Conservation (phyloP, 2,888 invertebrate species). For the Lumbricus terrestris region DNA sequence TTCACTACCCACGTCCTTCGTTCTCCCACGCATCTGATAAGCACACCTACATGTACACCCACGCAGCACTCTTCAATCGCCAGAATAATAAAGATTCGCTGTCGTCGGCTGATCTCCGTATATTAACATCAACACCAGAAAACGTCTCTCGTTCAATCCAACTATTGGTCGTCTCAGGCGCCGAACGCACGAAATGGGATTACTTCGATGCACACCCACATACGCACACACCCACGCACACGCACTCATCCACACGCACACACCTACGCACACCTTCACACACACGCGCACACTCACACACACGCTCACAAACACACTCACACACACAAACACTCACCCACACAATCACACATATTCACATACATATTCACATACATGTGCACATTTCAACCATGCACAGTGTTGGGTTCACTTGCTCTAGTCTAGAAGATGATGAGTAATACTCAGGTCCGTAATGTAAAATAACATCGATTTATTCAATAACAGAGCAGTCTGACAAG, state of each 20-base stretch:
- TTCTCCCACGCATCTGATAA: background rate
- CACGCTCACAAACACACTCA: too few species aligned
- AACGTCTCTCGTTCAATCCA: background rate
- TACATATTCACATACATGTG: too few species aligned
- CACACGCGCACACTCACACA: background rate
- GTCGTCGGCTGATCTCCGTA: background rate
- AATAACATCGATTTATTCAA: too few species aligned
- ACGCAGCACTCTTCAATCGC: background rate
- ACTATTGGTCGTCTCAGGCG: background rate
- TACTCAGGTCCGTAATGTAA: too few species aligned
- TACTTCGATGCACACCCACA: background rate
- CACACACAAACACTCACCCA: background rate
- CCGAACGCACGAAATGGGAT: background rate
- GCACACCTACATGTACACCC: background rate
- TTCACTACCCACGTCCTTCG: too few species aligned
- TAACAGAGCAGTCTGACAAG: too few species aligned
- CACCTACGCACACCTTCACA: background rate
- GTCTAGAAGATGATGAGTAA: too few species aligned
- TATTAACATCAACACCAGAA: background rate
- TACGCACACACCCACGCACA: background rate
- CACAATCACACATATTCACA: too few species aligned
- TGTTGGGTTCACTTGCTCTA: too few species aligned
- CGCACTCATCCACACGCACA: background rate
- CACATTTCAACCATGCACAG: background rate
- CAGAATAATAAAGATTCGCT: background rate